Evolutionary conservation across 1,140 invertebrate species (phyloP), one percentile per base, ranked within the genome.

Genomic region (Mylabris phalerata): DNA sequence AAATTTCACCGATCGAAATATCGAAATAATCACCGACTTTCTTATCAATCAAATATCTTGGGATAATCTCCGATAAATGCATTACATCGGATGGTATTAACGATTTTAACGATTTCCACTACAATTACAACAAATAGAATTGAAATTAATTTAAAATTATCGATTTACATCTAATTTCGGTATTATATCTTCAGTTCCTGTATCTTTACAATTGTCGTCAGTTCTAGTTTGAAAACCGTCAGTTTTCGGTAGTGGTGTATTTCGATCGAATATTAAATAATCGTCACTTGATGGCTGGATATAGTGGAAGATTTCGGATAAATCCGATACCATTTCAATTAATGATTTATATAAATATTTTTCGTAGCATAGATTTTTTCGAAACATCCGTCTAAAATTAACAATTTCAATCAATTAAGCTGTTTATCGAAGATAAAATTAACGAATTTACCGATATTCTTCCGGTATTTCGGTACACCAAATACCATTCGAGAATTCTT

Each of bases 1-100:
- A 69, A 27, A 71, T 54, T 48, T 71, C 69, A 0, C 55, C 62
- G 4, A 71, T 61, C 3, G 51, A 48, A 26, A 69, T 52, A 55
- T 69, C 67, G 4, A 71, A 50, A 39, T 26, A 49, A 55, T 64
- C 60, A 25, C 50, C 48, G 1, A 52, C 55, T 50, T 52, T 47
- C 1, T 54, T 55, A 13, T 49, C 43, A 4, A 59, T 7, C 58
- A 66, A 65, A 42, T 61, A 56, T 19, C 59, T 51, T 6, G 56
- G 65, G 11, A 69, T 66, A 42, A 62, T 58, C 9, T 61, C 51
- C 4, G 42, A 44, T 9, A 38, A 27, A 38, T 9, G n/a, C 10
- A 54, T 4, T 26, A 54, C 32, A 54, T 54, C 51, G 9, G 43
- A 9, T n/a, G 25, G 43, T 19, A 46, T 46, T 46, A 54, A 32